Conservation (phyloP, 2,797 vertebrate species). For the Hephaestus fuliginosus region DNA sequence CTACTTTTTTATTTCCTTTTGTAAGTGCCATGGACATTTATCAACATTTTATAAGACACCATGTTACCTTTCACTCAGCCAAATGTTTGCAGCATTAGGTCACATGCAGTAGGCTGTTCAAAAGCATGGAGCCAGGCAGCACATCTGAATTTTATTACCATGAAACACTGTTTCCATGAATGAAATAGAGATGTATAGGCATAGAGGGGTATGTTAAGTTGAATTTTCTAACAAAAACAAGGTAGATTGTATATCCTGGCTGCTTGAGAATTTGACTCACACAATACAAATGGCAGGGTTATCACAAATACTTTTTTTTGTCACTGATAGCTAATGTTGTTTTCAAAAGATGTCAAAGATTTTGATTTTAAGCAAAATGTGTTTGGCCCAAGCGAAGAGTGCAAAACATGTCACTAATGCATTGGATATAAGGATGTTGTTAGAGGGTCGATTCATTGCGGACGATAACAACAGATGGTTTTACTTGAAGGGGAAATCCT, state of each 20-base stretch:
- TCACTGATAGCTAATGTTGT: constrained; percentile 8
- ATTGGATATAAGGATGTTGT: constrained; percentile 47
- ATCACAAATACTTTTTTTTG: constrained; percentile 9
- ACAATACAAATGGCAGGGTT: constrained; percentile 11
- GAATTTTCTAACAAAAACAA: constrained; percentile 39
- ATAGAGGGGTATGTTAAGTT: constrained; percentile 33
- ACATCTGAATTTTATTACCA: constrained; percentile 79
- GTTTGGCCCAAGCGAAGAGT: constrained; percentile 29
- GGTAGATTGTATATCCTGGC: constrained; percentile 4
- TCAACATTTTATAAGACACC: constrained; percentile 64
- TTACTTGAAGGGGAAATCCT: constrained; percentile 75
- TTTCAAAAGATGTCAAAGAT: constrained; percentile 35
- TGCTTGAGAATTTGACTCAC: constrained; percentile 21
- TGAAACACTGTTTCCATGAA: constrained; percentile 68
- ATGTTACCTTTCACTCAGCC: constrained; percentile 64
- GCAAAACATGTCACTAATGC: constrained; percentile 60
- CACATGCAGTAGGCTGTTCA: constrained; percentile 66
- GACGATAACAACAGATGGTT: constrained; percentile 74
- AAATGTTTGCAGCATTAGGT: constrained; percentile 76
- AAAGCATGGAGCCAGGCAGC: constrained; percentile 60
- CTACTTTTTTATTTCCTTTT: constrained; percentile 35
- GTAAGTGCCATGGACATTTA: constrained; percentile 43
- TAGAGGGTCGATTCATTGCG: constrained; percentile 47
- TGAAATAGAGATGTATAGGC: constrained; percentile 71
- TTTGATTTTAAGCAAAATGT: constrained; percentile 21